phyloP scores from a whole-genome alignment of 2,113 vertebrate genomes.

The Cinclus cinclus region DNA sequence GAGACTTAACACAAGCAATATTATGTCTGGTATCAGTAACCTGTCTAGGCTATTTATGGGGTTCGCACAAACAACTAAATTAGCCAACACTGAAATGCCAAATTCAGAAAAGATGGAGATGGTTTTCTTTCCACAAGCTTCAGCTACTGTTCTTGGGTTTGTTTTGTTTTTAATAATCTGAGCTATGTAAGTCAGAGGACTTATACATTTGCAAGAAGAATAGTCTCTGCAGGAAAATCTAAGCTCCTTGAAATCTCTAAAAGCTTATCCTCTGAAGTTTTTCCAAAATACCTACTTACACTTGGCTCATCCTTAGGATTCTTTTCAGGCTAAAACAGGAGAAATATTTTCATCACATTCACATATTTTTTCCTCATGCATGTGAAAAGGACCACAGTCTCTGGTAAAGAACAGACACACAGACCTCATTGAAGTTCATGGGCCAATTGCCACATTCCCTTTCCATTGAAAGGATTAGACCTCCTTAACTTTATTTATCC shows the following conservation, averaged over 20 bases:
- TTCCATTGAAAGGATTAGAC: not conserved
- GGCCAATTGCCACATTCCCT: not conserved
- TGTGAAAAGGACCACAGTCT: not conserved
- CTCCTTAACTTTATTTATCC: not conserved
- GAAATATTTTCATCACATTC: not conserved
- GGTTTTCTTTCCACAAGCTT: not conserved
- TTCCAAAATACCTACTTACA: not conserved
- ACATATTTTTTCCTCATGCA: not conserved
- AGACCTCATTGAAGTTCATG: not conserved
- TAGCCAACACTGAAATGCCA: not conserved
- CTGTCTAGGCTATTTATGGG: conserved; percentile 49
- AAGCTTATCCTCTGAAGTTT: not conserved
- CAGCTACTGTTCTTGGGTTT: not conserved
- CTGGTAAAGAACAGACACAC: not conserved
- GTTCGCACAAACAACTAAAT: conserved; percentile 26
- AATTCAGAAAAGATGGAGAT: not conserved
- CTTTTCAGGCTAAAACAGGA: not conserved
- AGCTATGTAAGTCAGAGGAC: not conserved
- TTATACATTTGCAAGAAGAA: not conserved
- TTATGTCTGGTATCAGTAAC: conserved; percentile 62
- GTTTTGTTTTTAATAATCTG: not conserved
- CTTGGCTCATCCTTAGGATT: not conserved
- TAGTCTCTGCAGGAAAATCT: not conserved
- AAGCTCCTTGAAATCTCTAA: not conserved
- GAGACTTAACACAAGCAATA: conserved; percentile 32